Conservation (phyloP, 2,888 invertebrate species). For the Schizaphis graminum region DNA sequence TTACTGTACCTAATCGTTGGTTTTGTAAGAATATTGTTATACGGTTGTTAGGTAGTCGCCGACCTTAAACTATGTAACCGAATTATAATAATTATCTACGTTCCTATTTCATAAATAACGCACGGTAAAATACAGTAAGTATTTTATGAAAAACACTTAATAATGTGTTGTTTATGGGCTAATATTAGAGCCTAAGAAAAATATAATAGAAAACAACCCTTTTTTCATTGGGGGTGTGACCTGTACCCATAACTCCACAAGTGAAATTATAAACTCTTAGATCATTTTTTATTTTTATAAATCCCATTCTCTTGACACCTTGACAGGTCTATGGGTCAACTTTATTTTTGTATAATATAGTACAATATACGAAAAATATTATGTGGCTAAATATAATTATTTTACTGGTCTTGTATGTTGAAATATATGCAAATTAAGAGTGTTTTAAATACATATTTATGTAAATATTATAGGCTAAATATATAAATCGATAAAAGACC, state of each 20-base stretch:
- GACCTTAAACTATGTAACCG: background rate
- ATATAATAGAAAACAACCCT: background rate
- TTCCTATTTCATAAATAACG: background rate
- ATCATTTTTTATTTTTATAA: background rate
- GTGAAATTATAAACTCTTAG: background rate
- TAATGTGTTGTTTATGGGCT: background rate
- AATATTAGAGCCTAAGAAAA: background rate
- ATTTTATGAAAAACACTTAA: background rate
- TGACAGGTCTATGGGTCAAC: background rate
- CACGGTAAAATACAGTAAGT: background rate
- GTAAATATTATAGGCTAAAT: background rate
- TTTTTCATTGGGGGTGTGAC: background rate
- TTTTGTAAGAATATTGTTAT: background rate
- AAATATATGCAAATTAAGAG: background rate
- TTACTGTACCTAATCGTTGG: background rate
- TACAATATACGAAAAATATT: background rate
- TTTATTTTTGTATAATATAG: background rate
- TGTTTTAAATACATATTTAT: background rate
- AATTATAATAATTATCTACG: background rate
- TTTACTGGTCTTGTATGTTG: background rate
- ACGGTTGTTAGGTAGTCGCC: background rate
- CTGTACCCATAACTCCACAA: background rate
- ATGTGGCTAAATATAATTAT: background rate
- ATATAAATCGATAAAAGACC: background rate
- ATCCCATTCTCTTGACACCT: background rate